These are phyloP conservation scores for Anthophora plumipes DNA, from an alignment of 2,888 invertebrate species.

Conservation along the genomic window DNA sequence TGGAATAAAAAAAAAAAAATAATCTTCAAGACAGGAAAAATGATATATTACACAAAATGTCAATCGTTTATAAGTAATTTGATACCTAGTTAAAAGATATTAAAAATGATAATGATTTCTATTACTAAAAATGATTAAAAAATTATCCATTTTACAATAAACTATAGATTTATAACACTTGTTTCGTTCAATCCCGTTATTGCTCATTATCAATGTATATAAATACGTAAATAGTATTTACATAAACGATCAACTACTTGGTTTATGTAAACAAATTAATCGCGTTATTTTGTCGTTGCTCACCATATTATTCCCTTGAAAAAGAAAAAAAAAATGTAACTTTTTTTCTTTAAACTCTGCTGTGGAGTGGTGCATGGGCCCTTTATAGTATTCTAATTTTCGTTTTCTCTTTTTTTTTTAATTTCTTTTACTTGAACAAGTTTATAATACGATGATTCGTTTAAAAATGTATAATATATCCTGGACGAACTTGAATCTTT, in stretches of 20 bases:
- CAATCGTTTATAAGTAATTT: conserved; percentile 8
- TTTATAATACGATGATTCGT: conserved; percentile 24
- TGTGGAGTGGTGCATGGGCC: conserved; percentile 55
- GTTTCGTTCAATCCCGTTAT: conserved; percentile 29
- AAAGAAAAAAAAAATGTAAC: conserved; percentile 19
- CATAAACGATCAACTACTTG: conserved; percentile 27
- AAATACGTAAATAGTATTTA: conserved; percentile 33
- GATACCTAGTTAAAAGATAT: conserved; percentile 3
- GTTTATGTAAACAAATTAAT: conserved; percentile 37
- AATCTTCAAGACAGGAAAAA: not conserved
- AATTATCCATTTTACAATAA: conserved; percentile 15
- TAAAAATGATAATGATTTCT: not conserved
- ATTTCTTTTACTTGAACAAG: not conserved
- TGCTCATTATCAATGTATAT: conserved; percentile 32
- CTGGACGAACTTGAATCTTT: conserved; percentile 47
- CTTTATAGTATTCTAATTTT: conserved; percentile 23
- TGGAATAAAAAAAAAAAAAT: conserved; percentile 9
- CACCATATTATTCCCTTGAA: conserved; percentile 10
- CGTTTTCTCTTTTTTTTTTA: not conserved
- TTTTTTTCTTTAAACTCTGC: conserved; percentile 42
- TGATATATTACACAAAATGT: not conserved
- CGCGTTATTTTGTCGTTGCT: not conserved
- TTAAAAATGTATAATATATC: conserved; percentile 31
- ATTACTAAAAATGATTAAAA: conserved; percentile 18
- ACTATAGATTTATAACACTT: conserved; percentile 25